phyloP scores from a whole-genome alignment of 1,140 invertebrate species.

The Leptinotarsa undecemlineata region DNA sequence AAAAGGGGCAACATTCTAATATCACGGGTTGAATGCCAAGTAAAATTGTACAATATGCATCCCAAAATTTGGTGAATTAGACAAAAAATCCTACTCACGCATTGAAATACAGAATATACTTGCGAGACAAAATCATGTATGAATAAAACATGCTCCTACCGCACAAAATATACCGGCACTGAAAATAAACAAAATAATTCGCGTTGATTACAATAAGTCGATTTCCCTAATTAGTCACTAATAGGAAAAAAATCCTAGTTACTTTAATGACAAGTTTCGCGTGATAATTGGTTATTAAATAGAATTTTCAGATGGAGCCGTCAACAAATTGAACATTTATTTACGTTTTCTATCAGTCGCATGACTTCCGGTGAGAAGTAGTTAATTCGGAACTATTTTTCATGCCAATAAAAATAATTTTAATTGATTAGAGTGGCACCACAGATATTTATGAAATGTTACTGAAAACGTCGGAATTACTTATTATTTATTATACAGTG shows the following conservation, averaged over 20 bases:
- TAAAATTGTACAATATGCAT: too few relatives aligned
- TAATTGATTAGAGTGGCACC: neutral
- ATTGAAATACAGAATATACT: constrained; percentile 1
- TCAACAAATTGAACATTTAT: constrained; percentile 9
- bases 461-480: neutral
- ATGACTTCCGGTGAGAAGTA: neutral
- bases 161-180: neutral
- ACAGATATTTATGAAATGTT: neutral
- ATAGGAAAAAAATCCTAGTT: neutral
- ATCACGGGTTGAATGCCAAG: too few relatives aligned
- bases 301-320: constrained; percentile 5
- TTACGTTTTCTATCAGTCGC: neutral
- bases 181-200: constrained; percentile 11
- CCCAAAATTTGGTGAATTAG: too few relatives aligned
- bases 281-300: constrained; percentile 1
- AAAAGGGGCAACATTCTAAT: too few relatives aligned
- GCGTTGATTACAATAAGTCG: neutral
- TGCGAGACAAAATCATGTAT: constrained; percentile 1
- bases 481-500: neutral
- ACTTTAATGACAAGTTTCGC: constrained; percentile 10
- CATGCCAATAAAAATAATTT: neutral
- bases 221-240: neutral
- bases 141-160: constrained; percentile 6
- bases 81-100: neutral
- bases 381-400: neutral